A percentile compares a stretch with the other conserved stretches of the same genome.
Conservation (phyloP, 2,888 invertebrate genomes). For the Mesoligia furuncula region DNA sequence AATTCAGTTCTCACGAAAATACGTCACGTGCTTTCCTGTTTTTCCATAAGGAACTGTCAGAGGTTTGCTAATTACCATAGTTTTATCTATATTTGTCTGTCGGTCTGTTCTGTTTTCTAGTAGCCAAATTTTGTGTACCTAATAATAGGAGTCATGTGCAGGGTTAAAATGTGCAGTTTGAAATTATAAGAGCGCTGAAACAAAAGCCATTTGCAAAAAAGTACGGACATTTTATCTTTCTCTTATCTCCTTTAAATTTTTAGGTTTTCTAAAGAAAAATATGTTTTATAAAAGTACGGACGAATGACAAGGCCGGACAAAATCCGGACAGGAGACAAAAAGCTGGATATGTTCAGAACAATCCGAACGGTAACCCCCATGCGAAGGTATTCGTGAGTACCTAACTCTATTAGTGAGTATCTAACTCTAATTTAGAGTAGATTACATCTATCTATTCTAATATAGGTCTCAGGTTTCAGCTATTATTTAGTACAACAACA, state of each 20-base stretch:
- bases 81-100: not conserved
- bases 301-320: not conserved
- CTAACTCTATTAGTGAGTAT: too few species aligned
- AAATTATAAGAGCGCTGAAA: too few species aligned
- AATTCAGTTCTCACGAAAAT: constrained; percentile 28
- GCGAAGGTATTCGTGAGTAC: not conserved
- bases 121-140: constrained; percentile 1
- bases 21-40: constrained; percentile 20
- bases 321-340: not conserved
- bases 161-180: too few species aligned
- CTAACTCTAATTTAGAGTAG: not conserved
- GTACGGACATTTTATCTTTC: not conserved
- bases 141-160: not conserved
- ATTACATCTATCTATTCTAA: not conserved
- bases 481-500: constrained; percentile 3
- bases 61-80: not conserved
- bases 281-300: not conserved
- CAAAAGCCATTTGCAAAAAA: not conserved
- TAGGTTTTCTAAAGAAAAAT: too few species aligned
- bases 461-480: not conserved
- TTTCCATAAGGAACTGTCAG: constrained; percentile 4
- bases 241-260: not conserved
- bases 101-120: not conserved
- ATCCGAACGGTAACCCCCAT: not conserved
- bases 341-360: not conserved